Conservation (phyloP, 2,888 invertebrate genomes). For the Anodontia alba region DNA sequence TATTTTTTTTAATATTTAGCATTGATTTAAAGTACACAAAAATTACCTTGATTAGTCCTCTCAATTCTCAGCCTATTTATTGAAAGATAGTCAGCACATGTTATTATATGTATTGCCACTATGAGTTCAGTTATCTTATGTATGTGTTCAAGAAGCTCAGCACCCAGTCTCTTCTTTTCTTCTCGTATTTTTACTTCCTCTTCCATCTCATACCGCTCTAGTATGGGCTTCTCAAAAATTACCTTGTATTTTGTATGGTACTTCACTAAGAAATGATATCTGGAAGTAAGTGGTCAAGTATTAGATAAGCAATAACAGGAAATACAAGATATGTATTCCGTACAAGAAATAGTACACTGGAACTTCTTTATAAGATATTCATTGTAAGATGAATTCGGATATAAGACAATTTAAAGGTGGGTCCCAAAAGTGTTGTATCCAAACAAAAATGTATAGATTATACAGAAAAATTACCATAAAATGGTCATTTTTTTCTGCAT, state of each 20-base stretch:
- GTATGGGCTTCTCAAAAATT: neutral
- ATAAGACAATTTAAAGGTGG: too few relatives aligned
- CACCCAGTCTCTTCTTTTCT: neutral
- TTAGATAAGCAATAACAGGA: neutral
- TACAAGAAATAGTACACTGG: too few relatives aligned
- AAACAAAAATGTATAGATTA: too few relatives aligned
- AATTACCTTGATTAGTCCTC: neutral
- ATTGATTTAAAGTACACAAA: neutral
- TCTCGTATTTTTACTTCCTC: neutral
- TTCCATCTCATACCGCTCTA: neutral
- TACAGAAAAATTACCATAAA: too few relatives aligned
- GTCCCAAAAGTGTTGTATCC: too few relatives aligned
- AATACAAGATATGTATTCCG: neutral
- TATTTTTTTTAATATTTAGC: too few relatives aligned
- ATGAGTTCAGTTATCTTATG: neutral
- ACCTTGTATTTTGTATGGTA: neutral
- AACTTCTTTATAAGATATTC: too few relatives aligned
- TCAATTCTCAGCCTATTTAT: neutral
- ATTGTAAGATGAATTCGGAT: too few relatives aligned
- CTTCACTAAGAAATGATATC: neutral
- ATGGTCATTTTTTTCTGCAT: too few relatives aligned
- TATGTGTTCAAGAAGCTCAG: neutral
- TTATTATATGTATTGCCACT: neutral
- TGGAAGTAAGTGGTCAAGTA: neutral
- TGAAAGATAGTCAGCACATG: neutral